Evolutionary conservation across 2,797 vertebrate species (phyloP).

Genomic region (Coregonus sp.): DNA sequence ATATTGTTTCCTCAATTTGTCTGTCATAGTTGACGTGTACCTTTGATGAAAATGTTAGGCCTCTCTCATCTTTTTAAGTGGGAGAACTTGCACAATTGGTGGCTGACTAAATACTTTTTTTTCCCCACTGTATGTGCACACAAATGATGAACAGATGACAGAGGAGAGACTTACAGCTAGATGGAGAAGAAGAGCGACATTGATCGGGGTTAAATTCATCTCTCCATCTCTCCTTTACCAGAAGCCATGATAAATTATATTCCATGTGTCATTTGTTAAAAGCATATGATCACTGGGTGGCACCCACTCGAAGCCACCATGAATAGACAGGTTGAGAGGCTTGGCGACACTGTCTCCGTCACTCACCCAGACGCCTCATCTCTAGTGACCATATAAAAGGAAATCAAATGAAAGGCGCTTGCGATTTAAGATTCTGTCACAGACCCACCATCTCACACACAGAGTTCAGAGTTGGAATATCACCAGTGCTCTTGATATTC

Average conservation of each 20-base stretch:
- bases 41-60: no score
- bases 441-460: background rate
- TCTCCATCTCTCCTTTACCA: conserved; percentile 22
- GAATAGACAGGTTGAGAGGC: conserved; percentile 27
- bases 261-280: conserved; percentile 35
- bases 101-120: no score
- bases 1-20: no score
- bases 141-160: background rate
- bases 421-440: background rate
- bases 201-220: conserved; percentile 32
- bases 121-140: background rate
- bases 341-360: conserved; percentile 1
- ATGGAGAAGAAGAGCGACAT: conserved; percentile 3
- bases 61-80: no score
- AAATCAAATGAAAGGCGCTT: background rate
- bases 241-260: conserved; percentile 16
- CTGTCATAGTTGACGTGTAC: no score
- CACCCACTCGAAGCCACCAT: conserved; percentile 16
- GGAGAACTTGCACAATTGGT: no score
- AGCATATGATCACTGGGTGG: conserved; percentile 38
- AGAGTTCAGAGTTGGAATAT: background rate
- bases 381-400: background rate
- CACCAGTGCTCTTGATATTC: background rate
- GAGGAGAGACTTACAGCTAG: background rate
- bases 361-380: conserved; percentile 3